Evolutionary conservation across 2,113 vertebrate genomes (phyloP).

Genomic region (Pheucticus melanocephalus): DNA sequence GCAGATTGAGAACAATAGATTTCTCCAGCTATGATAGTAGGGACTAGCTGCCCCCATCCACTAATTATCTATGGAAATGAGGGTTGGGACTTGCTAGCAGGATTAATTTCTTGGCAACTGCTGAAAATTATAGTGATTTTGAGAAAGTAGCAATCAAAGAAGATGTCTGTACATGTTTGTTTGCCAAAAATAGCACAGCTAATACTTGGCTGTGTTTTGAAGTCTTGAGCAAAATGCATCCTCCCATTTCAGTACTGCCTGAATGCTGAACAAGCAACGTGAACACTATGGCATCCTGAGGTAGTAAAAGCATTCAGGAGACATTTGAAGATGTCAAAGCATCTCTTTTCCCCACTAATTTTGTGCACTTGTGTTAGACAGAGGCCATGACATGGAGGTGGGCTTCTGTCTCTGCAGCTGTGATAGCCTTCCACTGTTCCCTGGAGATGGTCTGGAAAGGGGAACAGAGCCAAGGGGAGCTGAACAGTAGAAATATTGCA

Average conservation of each 20-base stretch:
- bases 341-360: background rate
- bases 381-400: background rate
- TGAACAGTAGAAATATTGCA: background rate
- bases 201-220: background rate
- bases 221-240: background rate
- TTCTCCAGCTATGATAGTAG: background rate
- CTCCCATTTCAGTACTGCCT: background rate
- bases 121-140: conserved; percentile 43
- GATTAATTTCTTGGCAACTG: conserved; percentile 44
- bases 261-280: background rate
- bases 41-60: background rate
- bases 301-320: background rate
- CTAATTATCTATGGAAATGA: conserved; percentile 39
- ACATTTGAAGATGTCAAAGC: background rate
- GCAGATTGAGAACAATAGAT: conserved; percentile 21
- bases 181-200: conserved; percentile 20
- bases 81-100: conserved; percentile 5
- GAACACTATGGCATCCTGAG: background rate
- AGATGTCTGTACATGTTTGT: background rate
- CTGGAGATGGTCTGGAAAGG: background rate
- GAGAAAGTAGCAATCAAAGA: conserved; percentile 5
- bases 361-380: background rate
- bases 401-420: background rate
- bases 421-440: background rate
- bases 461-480: background rate